Conservation (phyloP, 2,797 vertebrate species). For the Schizothorax lantsangensis region DNA sequence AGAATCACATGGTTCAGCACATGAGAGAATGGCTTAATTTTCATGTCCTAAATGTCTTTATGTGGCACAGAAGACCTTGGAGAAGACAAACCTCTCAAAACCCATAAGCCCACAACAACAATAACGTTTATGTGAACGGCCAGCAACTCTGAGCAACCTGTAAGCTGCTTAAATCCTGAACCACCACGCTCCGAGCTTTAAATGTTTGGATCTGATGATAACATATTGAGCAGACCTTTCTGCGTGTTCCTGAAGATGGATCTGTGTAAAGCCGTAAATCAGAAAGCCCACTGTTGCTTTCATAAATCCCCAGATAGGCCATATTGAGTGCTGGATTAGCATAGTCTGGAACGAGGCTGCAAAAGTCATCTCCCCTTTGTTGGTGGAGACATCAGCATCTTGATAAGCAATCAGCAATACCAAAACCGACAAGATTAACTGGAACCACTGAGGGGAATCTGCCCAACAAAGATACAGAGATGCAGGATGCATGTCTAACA, state of each 20-base stretch:
- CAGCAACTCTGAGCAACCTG: not conserved
- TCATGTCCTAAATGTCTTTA: not conserved
- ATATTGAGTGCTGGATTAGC: conserved; percentile 59
- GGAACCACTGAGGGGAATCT: conserved; percentile 56
- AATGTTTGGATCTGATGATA: conserved; percentile 35
- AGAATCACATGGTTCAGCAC: conserved; percentile 40
- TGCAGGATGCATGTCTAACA: conserved; percentile 30
- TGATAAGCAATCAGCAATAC: conserved; percentile 64
- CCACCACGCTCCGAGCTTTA: not conserved
- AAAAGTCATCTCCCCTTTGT: conserved; percentile 60
- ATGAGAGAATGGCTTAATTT: conserved; percentile 50
- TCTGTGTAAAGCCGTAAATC: conserved; percentile 40
- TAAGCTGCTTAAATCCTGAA: conserved; percentile 20
- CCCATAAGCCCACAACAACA: not conserved
- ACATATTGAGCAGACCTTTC: conserved; percentile 48
- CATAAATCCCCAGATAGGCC: conserved; percentile 51
- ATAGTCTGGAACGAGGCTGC: conserved; percentile 52
- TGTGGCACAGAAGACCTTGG: conserved; percentile 16
- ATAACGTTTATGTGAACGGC: conserved; percentile 18
- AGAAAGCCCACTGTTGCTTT: conserved; percentile 36
- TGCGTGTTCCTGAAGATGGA: conserved; percentile 35
- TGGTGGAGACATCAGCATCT: conserved; percentile 53
- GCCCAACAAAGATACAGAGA: conserved; percentile 58
- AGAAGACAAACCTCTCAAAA: conserved; percentile 32
- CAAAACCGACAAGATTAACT: conserved; percentile 64